Conservation (phyloP, 2,888 invertebrate species). For the Cremastinae sp. region DNA sequence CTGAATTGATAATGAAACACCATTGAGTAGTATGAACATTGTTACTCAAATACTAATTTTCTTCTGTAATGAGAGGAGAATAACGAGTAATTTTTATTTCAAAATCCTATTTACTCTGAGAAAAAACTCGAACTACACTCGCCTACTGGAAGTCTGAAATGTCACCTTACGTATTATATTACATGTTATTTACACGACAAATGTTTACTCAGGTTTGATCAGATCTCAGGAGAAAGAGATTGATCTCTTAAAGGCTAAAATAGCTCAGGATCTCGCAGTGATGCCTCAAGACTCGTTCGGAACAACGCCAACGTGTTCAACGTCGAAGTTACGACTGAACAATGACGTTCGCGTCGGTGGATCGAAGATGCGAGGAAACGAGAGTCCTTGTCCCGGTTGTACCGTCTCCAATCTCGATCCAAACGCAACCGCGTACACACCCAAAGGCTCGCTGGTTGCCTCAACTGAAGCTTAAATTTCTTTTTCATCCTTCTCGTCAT, state of each 20-base stretch:
- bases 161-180: not conserved
- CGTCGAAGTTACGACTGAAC: constrained; percentile 84
- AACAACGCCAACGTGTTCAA: constrained; percentile 82
- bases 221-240: constrained; percentile 94
- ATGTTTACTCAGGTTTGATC: constrained; percentile 85
- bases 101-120: no score
- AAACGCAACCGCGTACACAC: constrained; percentile 95
- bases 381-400: constrained; percentile 79
- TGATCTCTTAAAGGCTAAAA: constrained; percentile 92
- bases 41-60: no score
- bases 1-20: no score
- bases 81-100: no score
- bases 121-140: no score
- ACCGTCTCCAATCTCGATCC: constrained; percentile 88
- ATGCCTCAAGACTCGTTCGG: constrained; percentile 89
- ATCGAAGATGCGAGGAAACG: constrained; percentile 76
- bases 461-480: constrained; percentile 82
- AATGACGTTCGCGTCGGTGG: constrained; percentile 76
- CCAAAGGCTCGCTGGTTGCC: constrained; percentile 85
- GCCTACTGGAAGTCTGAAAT: no score
- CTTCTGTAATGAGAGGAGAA: no score
- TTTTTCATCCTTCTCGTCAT: constrained; percentile 46
- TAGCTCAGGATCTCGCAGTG: constrained; percentile 96
- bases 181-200: not conserved
- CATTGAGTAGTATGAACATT: no score